phyloP scores from a whole-genome alignment of 2,888 invertebrate species.

The Gryllus longicercus region DNA sequence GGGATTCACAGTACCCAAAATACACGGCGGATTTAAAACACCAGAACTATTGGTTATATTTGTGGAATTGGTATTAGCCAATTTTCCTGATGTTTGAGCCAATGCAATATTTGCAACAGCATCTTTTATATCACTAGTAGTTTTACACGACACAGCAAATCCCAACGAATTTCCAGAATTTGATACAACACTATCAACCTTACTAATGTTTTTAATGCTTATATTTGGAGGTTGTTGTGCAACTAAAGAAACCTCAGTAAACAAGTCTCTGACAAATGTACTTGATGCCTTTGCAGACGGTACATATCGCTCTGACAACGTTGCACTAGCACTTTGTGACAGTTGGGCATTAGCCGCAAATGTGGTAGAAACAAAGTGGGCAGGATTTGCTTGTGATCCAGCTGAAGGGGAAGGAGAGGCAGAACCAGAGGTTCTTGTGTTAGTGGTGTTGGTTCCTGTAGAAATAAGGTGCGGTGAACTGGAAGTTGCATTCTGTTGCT shows the following conservation, averaged over 20 bases:
- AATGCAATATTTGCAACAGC: background rate
- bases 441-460: conserved; percentile 30
- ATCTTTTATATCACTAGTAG: conserved; percentile 18
- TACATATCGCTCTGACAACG: background rate
- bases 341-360: background rate
- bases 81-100: conserved; percentile 5
- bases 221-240: background rate
- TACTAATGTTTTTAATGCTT: background rate
- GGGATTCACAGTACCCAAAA: too few species aligned
- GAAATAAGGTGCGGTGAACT: conserved; percentile 31
- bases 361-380: conserved; percentile 21
- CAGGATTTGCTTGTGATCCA: background rate
- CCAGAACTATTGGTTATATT: too few species aligned
- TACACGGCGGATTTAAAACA: too few species aligned
- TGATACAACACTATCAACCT: background rate
- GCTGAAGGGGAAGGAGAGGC: conserved; percentile 23
- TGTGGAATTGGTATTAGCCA: background rate
- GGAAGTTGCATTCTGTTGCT: conserved; percentile 22
- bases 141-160: background rate
- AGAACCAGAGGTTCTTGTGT: conserved; percentile 24
- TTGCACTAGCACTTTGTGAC: background rate
- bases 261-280: background rate
- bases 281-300: background rate
- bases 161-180: background rate
- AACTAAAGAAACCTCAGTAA: conserved; percentile 12